Conservation (phyloP, 2,113 vertebrate species). For the Leuciscus idus region DNA sequence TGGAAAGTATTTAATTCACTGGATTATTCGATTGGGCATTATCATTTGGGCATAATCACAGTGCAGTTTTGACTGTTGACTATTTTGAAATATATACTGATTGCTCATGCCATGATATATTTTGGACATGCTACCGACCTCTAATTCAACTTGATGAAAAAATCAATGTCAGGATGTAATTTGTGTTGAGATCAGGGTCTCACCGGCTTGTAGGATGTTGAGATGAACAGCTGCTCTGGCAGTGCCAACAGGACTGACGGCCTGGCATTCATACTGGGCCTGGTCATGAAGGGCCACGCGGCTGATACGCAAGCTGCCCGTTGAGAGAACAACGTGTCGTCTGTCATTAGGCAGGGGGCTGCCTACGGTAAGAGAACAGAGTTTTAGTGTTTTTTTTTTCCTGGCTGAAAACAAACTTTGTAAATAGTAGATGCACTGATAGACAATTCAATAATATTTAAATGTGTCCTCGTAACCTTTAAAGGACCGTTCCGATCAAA, state of each 20-base stretch:
- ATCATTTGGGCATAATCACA: too few relatives aligned
- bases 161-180: background rate
- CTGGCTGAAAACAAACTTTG: background rate
- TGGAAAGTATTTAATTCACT: too few relatives aligned
- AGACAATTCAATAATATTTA: background rate
- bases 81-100: too few relatives aligned
- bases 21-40: too few relatives aligned
- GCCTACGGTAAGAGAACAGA: slow-evolving; percentile 67
- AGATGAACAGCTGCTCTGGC: slow-evolving; percentile 82
- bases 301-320: slow-evolving; percentile 87
- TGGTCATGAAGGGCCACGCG: slow-evolving; percentile 91
- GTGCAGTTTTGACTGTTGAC: too few relatives aligned
- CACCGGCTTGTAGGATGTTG: slow-evolving; percentile 90
- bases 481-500: background rate
- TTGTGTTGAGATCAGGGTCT: slow-evolving; percentile 4
- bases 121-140: background rate
- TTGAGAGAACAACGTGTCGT: slow-evolving; percentile 85
- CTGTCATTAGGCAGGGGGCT: slow-evolving; percentile 89
- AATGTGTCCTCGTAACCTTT: background rate
- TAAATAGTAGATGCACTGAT: background rate
- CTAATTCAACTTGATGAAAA: background rate
- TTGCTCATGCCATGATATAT: background rate
- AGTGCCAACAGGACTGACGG: slow-evolving; percentile 90
- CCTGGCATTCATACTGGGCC: slow-evolving; percentile 97
- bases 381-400: background rate